Evolutionary conservation across 2,113 vertebrate genomes (phyloP), one percentile per base, ranked within the genome.

Genomic region (Alexandromys fortis): DNA sequence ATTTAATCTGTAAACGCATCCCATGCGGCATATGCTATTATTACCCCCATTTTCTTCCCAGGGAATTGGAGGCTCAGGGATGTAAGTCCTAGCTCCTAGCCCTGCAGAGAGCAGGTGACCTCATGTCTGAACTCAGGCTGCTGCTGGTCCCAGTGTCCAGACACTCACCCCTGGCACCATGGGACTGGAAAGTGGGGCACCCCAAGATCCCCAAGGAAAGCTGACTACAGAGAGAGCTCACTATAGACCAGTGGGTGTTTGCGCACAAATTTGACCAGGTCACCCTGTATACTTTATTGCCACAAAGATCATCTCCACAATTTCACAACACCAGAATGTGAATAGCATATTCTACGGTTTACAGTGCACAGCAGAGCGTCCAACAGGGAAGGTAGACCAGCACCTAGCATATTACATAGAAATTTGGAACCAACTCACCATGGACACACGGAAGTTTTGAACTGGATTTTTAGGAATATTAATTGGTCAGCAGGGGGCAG

Each of bases 401-500:
- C 42, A 49, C 16, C 49, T 7, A 0, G 72, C 0, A 1, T 24
- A 13, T 30, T 65, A 58, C 38, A 2, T 47, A 52, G 42, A 42
- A 61, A 26, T 77, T 68, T 94, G 67, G 52, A n/a, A 26, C n/a
- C 78, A 38, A 26, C 12, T 45, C 47, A 16, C 58, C 89, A 90
- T 19, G 24, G 30, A 89, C 47, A 49, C 13, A 12, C 2, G 10
- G 14, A 55, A 47, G 6, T 92, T 96, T 94, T 72, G 55, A 73
- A 82, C 52, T 77, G 55, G 86, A 78, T 77, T 94, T 95, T 97
- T 90, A 96, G 86, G 35, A 86, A 86, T 92, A 77, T 90, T 86
- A 33, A 76, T 96, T 92, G 95, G 92, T 95, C 97, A 98, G 96
- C 96, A 97, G 97, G 89, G 96, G 96, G 95, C 96, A 97, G 96